phyloP scores from a whole-genome alignment of 1,140 invertebrate genomes.

The Aphidius ervi region DNA sequence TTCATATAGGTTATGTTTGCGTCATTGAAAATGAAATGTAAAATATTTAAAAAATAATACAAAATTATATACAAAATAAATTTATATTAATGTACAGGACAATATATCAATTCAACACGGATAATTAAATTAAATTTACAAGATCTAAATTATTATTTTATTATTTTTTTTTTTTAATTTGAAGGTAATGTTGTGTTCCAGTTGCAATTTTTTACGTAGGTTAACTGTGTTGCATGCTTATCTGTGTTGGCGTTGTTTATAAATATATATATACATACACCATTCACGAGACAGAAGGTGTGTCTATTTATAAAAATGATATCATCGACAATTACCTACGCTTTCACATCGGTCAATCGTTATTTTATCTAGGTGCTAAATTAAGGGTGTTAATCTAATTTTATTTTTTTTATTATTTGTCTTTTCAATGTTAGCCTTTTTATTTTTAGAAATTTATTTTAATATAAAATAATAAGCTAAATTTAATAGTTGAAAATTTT shows the following conservation, averaged over 20 bases:
- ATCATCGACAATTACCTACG: slow-evolving; percentile 52
- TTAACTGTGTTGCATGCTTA: not conserved
- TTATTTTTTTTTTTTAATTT: not conserved
- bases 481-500: no score
- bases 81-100: no score
- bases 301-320: slow-evolving; percentile 52
- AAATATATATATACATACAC: slow-evolving; percentile 10
- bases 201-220: slow-evolving; percentile 10
- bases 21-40: not conserved
- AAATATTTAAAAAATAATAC: not conserved
- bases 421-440: no score
- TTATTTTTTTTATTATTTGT: no score
- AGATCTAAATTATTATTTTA: not conserved
- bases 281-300: slow-evolving; percentile 38
- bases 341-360: slow-evolving; percentile 44
- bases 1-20: not conserved
- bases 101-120: no score
- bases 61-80: no score
- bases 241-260: not conserved
- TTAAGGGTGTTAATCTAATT: no score
- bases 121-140: not conserved
- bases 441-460: no score
- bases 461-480: no score
- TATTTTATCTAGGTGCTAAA: no score
- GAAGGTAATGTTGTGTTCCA: slow-evolving; percentile 5